Evolutionary conservation across 1,140 invertebrate species (phyloP), one percentile per base, ranked within the genome.

Genomic region (Stegodyphus dumicola): DNA sequence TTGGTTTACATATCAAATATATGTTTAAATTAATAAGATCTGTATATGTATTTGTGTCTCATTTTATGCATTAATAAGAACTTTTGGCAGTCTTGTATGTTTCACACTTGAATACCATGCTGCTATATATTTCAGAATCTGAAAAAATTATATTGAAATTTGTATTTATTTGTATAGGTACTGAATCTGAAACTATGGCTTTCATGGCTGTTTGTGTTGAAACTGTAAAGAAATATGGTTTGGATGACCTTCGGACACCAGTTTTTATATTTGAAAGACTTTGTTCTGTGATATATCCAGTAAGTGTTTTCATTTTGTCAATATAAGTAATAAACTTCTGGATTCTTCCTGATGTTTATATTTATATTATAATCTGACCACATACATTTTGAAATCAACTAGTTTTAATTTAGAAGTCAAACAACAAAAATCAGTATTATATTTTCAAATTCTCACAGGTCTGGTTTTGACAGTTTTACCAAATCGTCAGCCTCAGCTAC

Each of bases 151-250:
- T 2, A 60, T 60, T 60, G 15, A 60, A 10, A 10, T 15, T 60
- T 60, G 15, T 60, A 60, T 60, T 60, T 15, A 13, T 77, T 17
- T 84, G 88, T 90, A 0, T 84, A 94, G 96, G 97, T 7, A 99
- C 97, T 1, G 97, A 99, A 91, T 94, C 95, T 71, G 98, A 99
- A 91, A 99, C 97, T 0, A 95, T 96, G 88, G 96, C 97, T 76
- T 99, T 99, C 89, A 99, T 99, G 97, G 94, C 96, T 9, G 95
- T 99, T 33, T 98, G 98, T 89, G 96, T 99, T 6, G 95, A 99
- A 91, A 99, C 98, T 0, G 95, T 99, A 2, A 95, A 97, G 89
- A 97, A 97, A 89, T 98, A 97, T 89, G 95, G 95, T 70, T 92
- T 94, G 51, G 95, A 97, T 90, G 98, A 99, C 91, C 95, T 98